Conservation (phyloP, 2,888 invertebrate species). For the Aphodius granarius region DNA sequence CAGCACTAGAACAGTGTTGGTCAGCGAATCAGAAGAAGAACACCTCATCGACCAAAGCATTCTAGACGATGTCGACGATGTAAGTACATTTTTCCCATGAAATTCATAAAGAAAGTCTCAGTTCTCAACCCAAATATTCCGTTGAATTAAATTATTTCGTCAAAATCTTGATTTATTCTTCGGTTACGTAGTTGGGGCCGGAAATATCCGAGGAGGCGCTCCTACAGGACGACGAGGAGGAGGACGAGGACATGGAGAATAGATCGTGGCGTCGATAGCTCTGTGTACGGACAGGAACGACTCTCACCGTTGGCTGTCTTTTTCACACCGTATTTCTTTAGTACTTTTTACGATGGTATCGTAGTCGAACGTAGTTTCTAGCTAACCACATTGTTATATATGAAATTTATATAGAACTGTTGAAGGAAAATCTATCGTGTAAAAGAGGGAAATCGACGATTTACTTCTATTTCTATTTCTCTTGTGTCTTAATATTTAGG, state of each 20-base stretch:
- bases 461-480: not conserved
- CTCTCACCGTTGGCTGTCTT: not conserved
- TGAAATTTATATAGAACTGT: not conserved
- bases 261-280: slow-evolving; percentile 88
- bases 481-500: slow-evolving; percentile 1
- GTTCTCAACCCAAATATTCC: not conserved
- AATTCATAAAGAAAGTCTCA: not conserved
- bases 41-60: slow-evolving; percentile 49
- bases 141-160: not conserved
- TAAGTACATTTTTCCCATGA: slow-evolving; percentile 4
- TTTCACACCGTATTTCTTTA: not conserved
- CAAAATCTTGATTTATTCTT: slow-evolving; percentile 19
- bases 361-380: not conserved
- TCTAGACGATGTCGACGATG: slow-evolving; percentile 25
- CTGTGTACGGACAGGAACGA: not conserved
- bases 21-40: slow-evolving; percentile 53
- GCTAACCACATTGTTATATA: not conserved
- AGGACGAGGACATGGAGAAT: slow-evolving; percentile 82
- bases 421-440: not conserved
- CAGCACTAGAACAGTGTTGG: slow-evolving; percentile 43
- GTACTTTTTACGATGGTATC: slow-evolving; percentile 1
- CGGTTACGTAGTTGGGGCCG: slow-evolving; percentile 43
- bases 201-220: slow-evolving; percentile 66
- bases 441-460: not conserved
- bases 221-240: slow-evolving; percentile 82